These are phyloP conservation scores for Mimachlamys varia DNA, from an alignment of 2,888 invertebrate species.

Conservation along the genomic window DNA sequence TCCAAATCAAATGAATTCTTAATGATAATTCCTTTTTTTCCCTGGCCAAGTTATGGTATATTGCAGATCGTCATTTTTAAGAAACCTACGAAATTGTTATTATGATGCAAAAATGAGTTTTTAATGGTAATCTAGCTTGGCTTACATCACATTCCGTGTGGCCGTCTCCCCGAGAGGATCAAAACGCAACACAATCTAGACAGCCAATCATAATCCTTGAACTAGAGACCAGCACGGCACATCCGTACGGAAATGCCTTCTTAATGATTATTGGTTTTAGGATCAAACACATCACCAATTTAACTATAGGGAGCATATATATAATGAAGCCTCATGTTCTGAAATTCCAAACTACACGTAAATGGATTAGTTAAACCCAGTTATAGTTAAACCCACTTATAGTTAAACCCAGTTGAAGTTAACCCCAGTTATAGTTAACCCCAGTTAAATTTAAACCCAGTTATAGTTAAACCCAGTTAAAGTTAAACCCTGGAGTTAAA, in stretches of 20 bases:
- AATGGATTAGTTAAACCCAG: neutral
- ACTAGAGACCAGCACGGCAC: neutral
- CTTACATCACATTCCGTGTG: neutral
- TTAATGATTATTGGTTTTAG: neutral
- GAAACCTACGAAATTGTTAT: neutral
- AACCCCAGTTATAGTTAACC: too few relatives aligned
- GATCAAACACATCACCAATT: neutral
- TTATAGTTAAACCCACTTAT: too few relatives aligned
- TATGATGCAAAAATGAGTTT: neutral
- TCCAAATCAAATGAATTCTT: conserved; percentile 13
- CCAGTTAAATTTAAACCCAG: too few relatives aligned
- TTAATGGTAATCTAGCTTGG: neutral
- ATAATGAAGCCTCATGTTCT: neutral
- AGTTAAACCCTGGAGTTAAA: too few relatives aligned
- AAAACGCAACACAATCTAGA: neutral
- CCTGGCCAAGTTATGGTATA: neutral
- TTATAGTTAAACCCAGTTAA: too few relatives aligned
- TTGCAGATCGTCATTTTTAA: neutral
- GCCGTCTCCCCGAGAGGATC: neutral
- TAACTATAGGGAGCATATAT: too few relatives aligned
- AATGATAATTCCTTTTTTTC: neutral
- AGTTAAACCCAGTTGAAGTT: too few relatives aligned
- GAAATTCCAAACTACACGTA: neutral
- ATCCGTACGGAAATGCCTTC: neutral
- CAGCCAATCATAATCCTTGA: neutral